Conservation (phyloP, 2,888 invertebrate species). For the Cataglyphis altisquamis region DNA sequence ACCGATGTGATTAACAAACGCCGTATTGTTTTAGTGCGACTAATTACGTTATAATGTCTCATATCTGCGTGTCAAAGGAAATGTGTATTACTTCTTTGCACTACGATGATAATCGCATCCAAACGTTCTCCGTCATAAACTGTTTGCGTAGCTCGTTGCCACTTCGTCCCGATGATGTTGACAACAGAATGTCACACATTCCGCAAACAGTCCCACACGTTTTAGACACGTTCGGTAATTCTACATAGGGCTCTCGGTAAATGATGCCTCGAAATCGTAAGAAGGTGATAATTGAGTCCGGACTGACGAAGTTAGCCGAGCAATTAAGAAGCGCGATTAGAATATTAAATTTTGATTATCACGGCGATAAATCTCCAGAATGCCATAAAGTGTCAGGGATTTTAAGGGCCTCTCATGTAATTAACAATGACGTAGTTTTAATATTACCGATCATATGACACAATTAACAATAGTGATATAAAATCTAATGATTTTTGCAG, state of each 20-base stretch:
- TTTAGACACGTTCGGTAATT: conserved; percentile 75
- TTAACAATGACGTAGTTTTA: conserved; percentile 1
- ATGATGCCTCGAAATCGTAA: conserved; percentile 56
- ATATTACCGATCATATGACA: neutral
- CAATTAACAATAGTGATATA: neutral
- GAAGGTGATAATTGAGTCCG: conserved; percentile 78
- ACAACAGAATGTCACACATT: conserved; percentile 80
- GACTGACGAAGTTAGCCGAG: conserved; percentile 72
- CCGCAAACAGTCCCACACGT: conserved; percentile 77
- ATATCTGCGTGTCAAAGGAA: conserved; percentile 72
- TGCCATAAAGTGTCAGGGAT: conserved; percentile 5
- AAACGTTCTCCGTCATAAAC: conserved; percentile 80
- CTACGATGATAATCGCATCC: conserved; percentile 78
- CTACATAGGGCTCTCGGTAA: conserved; percentile 62
- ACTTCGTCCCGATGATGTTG: conserved; percentile 74
- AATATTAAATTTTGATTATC: conserved; percentile 79
- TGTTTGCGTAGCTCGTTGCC: conserved; percentile 80
- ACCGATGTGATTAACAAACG: conserved; percentile 36
- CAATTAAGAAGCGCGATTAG: conserved; percentile 74
- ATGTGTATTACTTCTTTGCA: conserved; percentile 78
- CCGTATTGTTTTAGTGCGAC: conserved; percentile 60
- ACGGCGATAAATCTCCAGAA: conserved; percentile 69
- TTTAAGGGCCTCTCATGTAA: neutral
- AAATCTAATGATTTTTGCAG: conserved; percentile 85
- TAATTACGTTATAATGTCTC: conserved; percentile 75